Base-by-base conservation (phyloP, 2,888 invertebrate genomes). In the Caenorhabditis sulstoni region DNA sequence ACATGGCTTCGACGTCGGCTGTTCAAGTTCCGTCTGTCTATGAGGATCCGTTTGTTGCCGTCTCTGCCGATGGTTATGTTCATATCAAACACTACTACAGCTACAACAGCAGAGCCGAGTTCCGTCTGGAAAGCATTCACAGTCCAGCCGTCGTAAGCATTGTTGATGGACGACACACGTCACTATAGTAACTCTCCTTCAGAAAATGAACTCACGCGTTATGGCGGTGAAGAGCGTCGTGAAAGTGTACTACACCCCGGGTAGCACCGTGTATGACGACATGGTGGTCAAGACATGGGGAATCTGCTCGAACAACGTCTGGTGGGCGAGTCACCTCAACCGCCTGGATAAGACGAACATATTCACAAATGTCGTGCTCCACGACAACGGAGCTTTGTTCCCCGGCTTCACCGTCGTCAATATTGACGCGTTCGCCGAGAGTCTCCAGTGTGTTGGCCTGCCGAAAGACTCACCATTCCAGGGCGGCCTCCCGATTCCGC, bases 271-370 rank as follows among this genome's bases (percentile, higher is more conserved):
- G 29, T 47, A 29, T 0, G 75, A 79, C 29, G 18, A 47, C 7
- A 58, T 67, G 8, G n/a, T 66, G 0, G 66, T 68, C 59, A 83
- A 83, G 45, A 55, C 57, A 16, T 83, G 83, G 83, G 83, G 83
- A 18, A 74, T 81, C 55, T 71, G 76, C 11, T 39, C 62, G 8
- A 83, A 83, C 41, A 70, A 81, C 52, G 77, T 83, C 12, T 83
- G 83, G 83, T 83, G 83, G 83, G 79, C 81, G 2, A 83, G 83
- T 44, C 83, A 83, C 44, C 41, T 70, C 16, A 81, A 79, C 50
- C 58, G 74, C 68, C 35, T 64, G 49, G 80, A 80, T 22, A 29
- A 16, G 3, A 57, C 18, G 3, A 75, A 80, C 20, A 9, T n/a
- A 0, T 45, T 37, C 47, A 50, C 55, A 3, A 76, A 62, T 41